These are phyloP conservation scores for Euwallacea fornicatus DNA, from an alignment of 1,140 invertebrate species.

Conservation along the genomic window DNA sequence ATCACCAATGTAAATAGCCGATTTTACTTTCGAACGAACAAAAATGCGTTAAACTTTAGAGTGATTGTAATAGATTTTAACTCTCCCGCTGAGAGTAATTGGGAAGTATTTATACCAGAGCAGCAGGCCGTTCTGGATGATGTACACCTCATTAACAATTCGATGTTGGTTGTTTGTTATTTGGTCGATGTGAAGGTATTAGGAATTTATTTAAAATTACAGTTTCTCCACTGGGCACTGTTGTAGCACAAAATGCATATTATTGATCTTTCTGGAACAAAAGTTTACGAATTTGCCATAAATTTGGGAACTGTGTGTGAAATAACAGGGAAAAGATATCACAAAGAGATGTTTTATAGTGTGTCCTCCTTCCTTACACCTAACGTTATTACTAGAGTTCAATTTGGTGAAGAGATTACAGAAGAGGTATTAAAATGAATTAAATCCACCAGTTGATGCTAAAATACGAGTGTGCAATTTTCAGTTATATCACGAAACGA, in stretches of 20 bases:
- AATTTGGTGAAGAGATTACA: constrained; percentile 69
- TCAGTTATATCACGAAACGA: constrained; percentile 81
- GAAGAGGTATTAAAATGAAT: constrained; percentile 60
- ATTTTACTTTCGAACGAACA: constrained; percentile 91
- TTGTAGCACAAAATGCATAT: constrained; percentile 80
- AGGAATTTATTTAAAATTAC: constrained; percentile 16
- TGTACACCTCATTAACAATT: constrained; percentile 76
- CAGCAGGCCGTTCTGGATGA: constrained; percentile 89
- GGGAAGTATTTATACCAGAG: constrained; percentile 83
- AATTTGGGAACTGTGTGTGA: constrained; percentile 85
- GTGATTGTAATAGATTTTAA: constrained; percentile 88
- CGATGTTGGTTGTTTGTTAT: constrained; percentile 90
- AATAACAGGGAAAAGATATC: constrained; percentile 82
- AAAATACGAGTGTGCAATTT: constrained; percentile 21
- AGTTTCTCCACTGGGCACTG: constrained; percentile 47
- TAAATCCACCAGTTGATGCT: not conserved
- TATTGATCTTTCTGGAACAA: constrained; percentile 73
- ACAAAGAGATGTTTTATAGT: constrained; percentile 90
- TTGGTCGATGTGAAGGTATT: constrained; percentile 92
- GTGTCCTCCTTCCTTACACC: constrained; percentile 94
- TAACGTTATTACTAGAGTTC: constrained; percentile 84
- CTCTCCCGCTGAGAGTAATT: constrained; percentile 75
- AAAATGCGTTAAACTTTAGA: constrained; percentile 88
- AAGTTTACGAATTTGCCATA: constrained; percentile 73
- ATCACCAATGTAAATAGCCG: constrained; percentile 85